Evolutionary conservation across 2,888 invertebrate species (phyloP), one percentile per base, ranked within the genome.

Genomic region (Tineola bisselliella): DNA sequence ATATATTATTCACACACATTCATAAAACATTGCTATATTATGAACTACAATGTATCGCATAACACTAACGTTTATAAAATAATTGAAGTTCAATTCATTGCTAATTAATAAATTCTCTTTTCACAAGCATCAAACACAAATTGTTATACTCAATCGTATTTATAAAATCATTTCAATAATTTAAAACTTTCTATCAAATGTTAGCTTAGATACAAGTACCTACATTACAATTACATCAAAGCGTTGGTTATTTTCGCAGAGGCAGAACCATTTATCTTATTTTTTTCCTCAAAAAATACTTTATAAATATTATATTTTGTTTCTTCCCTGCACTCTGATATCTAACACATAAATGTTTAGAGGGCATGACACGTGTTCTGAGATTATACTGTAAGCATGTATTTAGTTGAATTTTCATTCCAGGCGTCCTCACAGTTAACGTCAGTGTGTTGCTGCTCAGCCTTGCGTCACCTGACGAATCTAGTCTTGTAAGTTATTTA

Each of bases 391-490:
- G 10, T 10, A 38, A 3, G 10, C 3, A 38, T 18, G 4, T 48
- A 48, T 18, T 18, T 13, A 48, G 3, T 48, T 38, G 10, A 33
- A 15, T 33, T 58, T 33, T 64, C 54, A 72, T 86, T 93, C 73
- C 91, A 96, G 96, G 94, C 87, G 94, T 94, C 75, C 90, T 96
- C 84, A 94, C 94, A 72, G 96, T 97, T 69, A 96, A 96, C 88
- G 95, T 97, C 81, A 96, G 95, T 88, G 96, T 97, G 70, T 90
- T 96, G 81, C 91, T 97, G 74, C 91, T 97, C 78, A 96, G 96
- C 88, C 91, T 97, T 87, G 96, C 96, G 72, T 97, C 97, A 70
- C 97, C 97, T 68, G 97, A 97, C 88, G 97, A 97, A 88, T 96
- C 96, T 77, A 96, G 96, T 89, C 90, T 97, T 92, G 96, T 96